These are phyloP conservation scores for Thera britannica DNA, from an alignment of 2,888 invertebrate genomes.

Conservation along the genomic window DNA sequence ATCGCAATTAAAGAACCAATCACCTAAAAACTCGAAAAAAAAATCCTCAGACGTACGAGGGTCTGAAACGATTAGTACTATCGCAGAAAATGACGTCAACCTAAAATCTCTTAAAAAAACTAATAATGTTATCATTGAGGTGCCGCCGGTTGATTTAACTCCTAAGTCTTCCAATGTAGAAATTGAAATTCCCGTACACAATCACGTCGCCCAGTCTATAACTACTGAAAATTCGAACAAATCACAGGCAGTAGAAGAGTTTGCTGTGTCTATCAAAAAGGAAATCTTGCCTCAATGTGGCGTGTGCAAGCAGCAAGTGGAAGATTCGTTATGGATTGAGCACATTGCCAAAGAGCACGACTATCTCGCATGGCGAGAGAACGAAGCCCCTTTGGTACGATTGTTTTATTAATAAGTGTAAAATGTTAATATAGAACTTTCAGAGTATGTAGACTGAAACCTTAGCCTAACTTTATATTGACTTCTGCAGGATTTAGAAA, in stretches of 20 bases:
- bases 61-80: background rate
- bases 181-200: slow-evolving; percentile 15
- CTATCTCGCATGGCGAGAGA: slow-evolving; percentile 56
- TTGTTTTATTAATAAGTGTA: background rate
- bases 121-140: background rate
- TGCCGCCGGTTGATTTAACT: slow-evolving; percentile 4
- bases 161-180: slow-evolving; percentile 10
- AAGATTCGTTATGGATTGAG: slow-evolving; percentile 42
- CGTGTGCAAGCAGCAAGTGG: slow-evolving; percentile 44
- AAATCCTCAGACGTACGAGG: background rate
- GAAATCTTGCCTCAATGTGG: slow-evolving; percentile 44
- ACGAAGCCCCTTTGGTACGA: slow-evolving; percentile 47
- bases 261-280: slow-evolving; percentile 12
- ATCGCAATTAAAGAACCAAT: background rate
- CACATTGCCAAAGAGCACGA: slow-evolving; percentile 52
- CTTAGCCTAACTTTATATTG: background rate
- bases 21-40: slow-evolving; percentile 1
- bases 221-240: slow-evolving; percentile 9
- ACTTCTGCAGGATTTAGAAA: slow-evolving; percentile 45
- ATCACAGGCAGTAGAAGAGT: slow-evolving; percentile 8
- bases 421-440: too few species aligned
- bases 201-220: background rate
- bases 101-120: background rate
- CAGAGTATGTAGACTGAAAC: background rate
- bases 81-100: background rate